Conservation (phyloP, 2,797 vertebrate species). For the Apodemus agrarius region DNA sequence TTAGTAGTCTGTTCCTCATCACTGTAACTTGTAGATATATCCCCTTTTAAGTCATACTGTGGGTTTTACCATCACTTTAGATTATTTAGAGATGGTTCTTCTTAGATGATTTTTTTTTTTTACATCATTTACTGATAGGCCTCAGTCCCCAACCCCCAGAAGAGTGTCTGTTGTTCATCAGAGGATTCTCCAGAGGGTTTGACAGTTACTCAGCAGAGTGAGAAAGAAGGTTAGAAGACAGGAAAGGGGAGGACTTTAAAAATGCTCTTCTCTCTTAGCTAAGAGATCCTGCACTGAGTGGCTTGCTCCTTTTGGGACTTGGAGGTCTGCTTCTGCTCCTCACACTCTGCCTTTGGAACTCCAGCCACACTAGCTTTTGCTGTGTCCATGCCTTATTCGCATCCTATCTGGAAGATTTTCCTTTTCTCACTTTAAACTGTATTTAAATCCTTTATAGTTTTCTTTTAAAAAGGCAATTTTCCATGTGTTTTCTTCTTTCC, state of each 20-base stretch:
- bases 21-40: not conserved
- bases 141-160: not conserved
- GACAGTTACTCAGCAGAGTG: not conserved
- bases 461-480: conserved; percentile 46
- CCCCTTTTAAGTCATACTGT: conserved; percentile 42
- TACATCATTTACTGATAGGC: not conserved
- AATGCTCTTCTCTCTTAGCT: not conserved
- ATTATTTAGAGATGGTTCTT: conserved; percentile 43
- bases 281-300: not conserved
- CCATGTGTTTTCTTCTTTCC: not conserved
- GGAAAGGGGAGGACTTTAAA: conserved; percentile 14
- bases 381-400: not conserved
- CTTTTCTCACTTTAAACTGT: not conserved
- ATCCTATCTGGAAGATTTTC: conserved; percentile 2
- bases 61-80: not conserved
- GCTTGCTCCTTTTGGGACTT: not conserved
- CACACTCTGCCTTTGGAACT: not conserved
- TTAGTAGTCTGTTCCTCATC: conserved; percentile 9
- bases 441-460: conserved; percentile 10
- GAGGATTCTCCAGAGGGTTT: conserved; percentile 29
- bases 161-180: not conserved
- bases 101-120: conserved; percentile 20
- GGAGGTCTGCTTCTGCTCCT: conserved; percentile 31
- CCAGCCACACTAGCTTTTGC: conserved; percentile 8
- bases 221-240: not conserved